Base-by-base conservation (phyloP, 2,113 vertebrate species). In the Trogon surrucura region DNA sequence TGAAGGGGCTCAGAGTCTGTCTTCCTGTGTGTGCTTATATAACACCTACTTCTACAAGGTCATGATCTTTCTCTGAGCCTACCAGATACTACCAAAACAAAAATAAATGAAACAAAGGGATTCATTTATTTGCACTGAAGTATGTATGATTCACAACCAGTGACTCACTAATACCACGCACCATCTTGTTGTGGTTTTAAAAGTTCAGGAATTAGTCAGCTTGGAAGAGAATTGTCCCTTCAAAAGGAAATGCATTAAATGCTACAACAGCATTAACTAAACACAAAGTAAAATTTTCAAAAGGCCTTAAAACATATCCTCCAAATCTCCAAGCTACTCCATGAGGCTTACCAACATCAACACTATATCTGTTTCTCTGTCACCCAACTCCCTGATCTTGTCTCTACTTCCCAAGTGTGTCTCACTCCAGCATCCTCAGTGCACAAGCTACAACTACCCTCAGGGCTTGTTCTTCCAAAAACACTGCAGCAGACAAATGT, bases 61-160 rank as follows among this genome's bases (percentile, higher is more conserved):
- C 60, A 66, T 7, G 16, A 26, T 51, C 36, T n/a, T 86, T 38
- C 80, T 29, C 47, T 36, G 27, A 13, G 34, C 30, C 51, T 70
- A 66, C n/a, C 57, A 93, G 57, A 62, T 29, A 57, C 17, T 6
- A 77, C n/a, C 48, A 91, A 80, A 93, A 71, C 26, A 81, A 88
- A 90, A 88, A 64, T 9, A 88, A 94, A 87, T 11, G 3, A 73
- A 77, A 73, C 70, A 89, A 86, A 86, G 53, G n/a, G 50, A 65
- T 64, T 75, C 3, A 69, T 85, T 65, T 91, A n/a, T 75, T 61
- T 82, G 36, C 38, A n/a, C 38, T 57, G 41, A 69, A 82, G 29
- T 19, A 38, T 7, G 26, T 23, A 53, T 41, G 67, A 88, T 17
- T 80, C 50, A 83, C 11, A 16, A 38, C 29, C n/a, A 27, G 50